Evolutionary conservation across 2,888 invertebrate genomes (phyloP), one percentile per base, ranked within the genome.

Genomic region (Epinotia ramella): DNA sequence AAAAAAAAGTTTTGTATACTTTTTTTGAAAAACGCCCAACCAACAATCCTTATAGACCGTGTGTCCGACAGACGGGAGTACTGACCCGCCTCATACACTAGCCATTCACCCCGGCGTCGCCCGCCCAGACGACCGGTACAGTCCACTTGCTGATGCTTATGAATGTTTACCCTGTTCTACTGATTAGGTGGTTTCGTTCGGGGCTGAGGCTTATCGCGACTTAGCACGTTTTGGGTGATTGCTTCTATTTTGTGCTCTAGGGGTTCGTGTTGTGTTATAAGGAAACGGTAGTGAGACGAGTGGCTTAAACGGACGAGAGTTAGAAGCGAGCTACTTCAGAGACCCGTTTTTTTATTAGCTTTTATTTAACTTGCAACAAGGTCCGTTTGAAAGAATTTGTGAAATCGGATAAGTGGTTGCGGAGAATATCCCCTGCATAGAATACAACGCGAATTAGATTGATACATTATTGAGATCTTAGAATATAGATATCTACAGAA

Each of bases 101-200:
- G 90, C 87, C 91, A 80, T 89, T 91, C 91, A 90, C 89, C 91
- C 91, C 90, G 88, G 83, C 88, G 81, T 72, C 82, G 85, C 80
- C 77, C 82, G 87, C 79, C 88, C 90, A 90, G 91, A 91, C 92
- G 90, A 90, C 90, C 90, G 89, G 90, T 90, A 89, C 91, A 90
- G 87, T 85, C 87, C 89, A 88, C 87, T 90, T 84, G 84, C 81
- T 77, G 77, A 78, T 84, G 82, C 80, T 84, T 83, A 83, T 83
- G 80, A 81, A 79, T 84, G 82, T 81, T 81, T 83, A 84, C 80
- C 49, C 28, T 73, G 46, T 73, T 67, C 62, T 62, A 66, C 62
- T 76, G 76, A 71, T 71, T 76, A 66, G 71, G 60, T 46, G 71
- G 18, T 72, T 62, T 24, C 53, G 53, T 53, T 53, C 53, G n/a